Conservation (phyloP, 2,888 invertebrate species). For the Lepidochrysops patricia region DNA sequence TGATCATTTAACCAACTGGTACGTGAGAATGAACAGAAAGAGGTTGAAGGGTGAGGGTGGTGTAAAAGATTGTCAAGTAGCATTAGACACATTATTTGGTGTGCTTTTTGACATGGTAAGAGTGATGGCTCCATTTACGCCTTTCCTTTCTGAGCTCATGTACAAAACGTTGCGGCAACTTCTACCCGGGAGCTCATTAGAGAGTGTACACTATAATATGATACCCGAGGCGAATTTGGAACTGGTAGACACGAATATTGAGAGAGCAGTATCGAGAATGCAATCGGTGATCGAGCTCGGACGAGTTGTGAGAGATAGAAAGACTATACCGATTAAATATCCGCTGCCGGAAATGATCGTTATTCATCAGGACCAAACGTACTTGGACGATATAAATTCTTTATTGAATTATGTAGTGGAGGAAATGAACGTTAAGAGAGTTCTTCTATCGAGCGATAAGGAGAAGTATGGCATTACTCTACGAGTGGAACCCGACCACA, state of each 20-base stretch:
- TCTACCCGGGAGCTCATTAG: slow-evolving; percentile 67
- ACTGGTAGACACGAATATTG: slow-evolving; percentile 89
- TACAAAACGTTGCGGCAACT: slow-evolving; percentile 89
- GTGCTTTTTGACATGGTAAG: slow-evolving; percentile 91
- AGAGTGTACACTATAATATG: slow-evolving; percentile 94
- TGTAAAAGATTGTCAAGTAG: slow-evolving; percentile 84
- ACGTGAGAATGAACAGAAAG: slow-evolving; percentile 96
- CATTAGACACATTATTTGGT: slow-evolving; percentile 90
- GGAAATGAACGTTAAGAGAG: slow-evolving; percentile 92
- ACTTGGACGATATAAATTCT: slow-evolving; percentile 84
- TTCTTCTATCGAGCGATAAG: slow-evolving; percentile 92
- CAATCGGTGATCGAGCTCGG: slow-evolving; percentile 96
- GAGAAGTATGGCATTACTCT: slow-evolving; percentile 92
- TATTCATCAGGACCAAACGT: slow-evolving; percentile 87
- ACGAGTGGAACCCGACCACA: slow-evolving; percentile 96
- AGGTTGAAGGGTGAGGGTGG: slow-evolving; percentile 95
- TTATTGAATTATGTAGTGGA: slow-evolving; percentile 90
- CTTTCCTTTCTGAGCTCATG: slow-evolving; percentile 96
- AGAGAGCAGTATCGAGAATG: slow-evolving; percentile 92
- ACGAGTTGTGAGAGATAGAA: slow-evolving; percentile 92
- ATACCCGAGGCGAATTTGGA: slow-evolving; percentile 82
- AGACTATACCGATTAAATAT: slow-evolving; percentile 95
- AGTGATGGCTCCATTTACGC: slow-evolving; percentile 98
- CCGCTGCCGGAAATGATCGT: slow-evolving; percentile 97
- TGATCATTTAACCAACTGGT: slow-evolving; percentile 99